A percentile compares a stretch with the other conserved stretches of the same genome.
Evolutionary conservation across 1,140 invertebrate genomes (phyloP).

Genomic region (Cherax destructor): DNA sequence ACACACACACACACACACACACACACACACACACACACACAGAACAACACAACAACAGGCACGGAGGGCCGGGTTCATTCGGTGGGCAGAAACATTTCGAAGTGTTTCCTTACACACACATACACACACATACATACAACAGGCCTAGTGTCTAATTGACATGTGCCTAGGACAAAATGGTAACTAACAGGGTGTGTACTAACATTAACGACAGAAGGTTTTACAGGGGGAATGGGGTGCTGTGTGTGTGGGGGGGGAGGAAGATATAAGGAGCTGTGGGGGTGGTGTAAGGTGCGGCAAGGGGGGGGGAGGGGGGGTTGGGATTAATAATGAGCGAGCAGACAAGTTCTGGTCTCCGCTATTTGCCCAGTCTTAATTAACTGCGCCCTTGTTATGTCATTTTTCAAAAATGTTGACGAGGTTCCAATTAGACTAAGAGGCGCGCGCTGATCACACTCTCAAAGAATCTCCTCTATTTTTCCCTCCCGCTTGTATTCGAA

Average conservation of each 20-base stretch:
- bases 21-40: not conserved
- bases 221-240: conserved; percentile 25
- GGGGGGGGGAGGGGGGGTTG: no score
- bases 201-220: conserved; percentile 49
- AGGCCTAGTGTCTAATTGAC: no score
- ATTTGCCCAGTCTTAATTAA: conserved; percentile 70
- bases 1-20: no score
- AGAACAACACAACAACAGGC: no score
- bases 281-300: no score
- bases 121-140: no score
- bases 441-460: conserved; percentile 58
- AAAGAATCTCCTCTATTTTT: conserved; percentile 63
- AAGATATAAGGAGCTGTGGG: no score
- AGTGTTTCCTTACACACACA: no score
- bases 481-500: conserved; percentile 47
- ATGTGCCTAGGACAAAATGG: no score
- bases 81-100: no score
- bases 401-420: conserved; percentile 71
- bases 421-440: conserved; percentile 70
- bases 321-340: conserved; percentile 61
- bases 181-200: conserved; percentile 55
- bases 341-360: conserved; percentile 62
- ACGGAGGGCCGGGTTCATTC: no score
- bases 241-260: no score
- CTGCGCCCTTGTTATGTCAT: conserved; percentile 70